Percentiles rank a stretch among this genome's conserved stretches.
phyloP scores from a whole-genome alignment of 64 coral and sea anemone species.

The Anthopleura sola region DNA sequence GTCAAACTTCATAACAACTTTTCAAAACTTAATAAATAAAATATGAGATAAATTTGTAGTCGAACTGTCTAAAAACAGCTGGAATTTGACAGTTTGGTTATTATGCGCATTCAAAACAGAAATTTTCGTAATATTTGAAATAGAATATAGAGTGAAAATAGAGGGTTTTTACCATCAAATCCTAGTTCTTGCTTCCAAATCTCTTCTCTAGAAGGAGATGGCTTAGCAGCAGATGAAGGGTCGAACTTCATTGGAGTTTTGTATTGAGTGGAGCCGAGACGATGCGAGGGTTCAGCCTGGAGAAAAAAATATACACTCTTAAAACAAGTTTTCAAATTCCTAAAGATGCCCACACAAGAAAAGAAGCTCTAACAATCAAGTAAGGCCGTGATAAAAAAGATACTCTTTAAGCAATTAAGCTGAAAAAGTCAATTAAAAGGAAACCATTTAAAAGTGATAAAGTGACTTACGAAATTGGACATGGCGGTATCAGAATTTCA shows the following conservation, averaged over 20 bases:
- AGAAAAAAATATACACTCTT: neutral
- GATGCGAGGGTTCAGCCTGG: neutral
- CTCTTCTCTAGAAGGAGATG: constrained; percentile 93
- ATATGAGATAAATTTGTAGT: neutral
- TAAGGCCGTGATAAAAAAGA: too few species aligned
- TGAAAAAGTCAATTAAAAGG: too few species aligned
- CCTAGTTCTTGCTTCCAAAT: constrained; percentile 88
- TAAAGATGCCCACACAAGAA: too few species aligned
- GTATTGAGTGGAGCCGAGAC: constrained; percentile 2
- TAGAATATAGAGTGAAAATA: neutral
- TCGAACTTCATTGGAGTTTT: constrained; percentile 88
- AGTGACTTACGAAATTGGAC: neutral
- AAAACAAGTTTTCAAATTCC: neutral
- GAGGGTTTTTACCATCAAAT: constrained; percentile 59
- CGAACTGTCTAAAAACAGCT: neutral
- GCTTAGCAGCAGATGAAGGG: constrained; percentile 56
- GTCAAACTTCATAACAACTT: neutral
- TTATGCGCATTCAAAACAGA: neutral
- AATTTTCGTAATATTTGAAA: neutral
- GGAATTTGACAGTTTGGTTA: neutral
- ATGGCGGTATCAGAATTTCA: neutral
- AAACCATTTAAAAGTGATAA: neutral
- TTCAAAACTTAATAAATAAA: neutral
- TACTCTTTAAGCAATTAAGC: too few species aligned
- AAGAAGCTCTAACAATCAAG: too few species aligned